Conservation (phyloP, 2,113 vertebrate genomes). For the Limnothrissa miodon region DNA sequence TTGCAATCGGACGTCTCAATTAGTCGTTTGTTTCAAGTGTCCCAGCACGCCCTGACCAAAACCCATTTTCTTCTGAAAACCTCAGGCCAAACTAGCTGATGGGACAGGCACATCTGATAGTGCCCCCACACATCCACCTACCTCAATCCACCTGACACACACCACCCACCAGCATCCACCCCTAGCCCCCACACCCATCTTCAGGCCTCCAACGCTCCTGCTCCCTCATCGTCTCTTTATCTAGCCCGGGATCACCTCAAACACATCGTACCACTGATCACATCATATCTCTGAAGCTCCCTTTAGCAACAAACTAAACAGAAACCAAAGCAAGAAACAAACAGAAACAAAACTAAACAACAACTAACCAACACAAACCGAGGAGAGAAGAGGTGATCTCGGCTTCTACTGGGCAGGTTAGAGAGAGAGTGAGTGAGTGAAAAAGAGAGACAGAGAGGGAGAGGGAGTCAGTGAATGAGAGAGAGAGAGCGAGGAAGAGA, state of each 20-base stretch:
- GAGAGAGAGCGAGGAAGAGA: neutral
- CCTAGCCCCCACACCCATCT: neutral
- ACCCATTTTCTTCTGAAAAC: neutral
- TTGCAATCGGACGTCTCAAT: neutral
- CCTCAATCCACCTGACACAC: no score
- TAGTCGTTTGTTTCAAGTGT: neutral
- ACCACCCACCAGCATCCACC: no score
- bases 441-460: neutral
- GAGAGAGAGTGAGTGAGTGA: neutral
- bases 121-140: neutral
- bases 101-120: constrained; percentile 31
- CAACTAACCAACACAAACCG: constrained; percentile 25
- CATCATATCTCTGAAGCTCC: constrained; percentile 35
- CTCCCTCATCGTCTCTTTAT: constrained; percentile 40
- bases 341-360: constrained; percentile 42
- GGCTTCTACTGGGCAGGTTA: neutral
- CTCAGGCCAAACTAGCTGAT: neutral
- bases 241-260: constrained; percentile 30
- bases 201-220: neutral
- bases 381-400: constrained; percentile 35
- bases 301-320: constrained; percentile 52
- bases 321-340: constrained; percentile 15
- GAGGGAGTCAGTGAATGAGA: neutral
- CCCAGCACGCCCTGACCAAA: neutral
- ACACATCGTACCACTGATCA: no score